Conservation (phyloP, 1,140 invertebrate genomes). For the Cherax destructor region DNA sequence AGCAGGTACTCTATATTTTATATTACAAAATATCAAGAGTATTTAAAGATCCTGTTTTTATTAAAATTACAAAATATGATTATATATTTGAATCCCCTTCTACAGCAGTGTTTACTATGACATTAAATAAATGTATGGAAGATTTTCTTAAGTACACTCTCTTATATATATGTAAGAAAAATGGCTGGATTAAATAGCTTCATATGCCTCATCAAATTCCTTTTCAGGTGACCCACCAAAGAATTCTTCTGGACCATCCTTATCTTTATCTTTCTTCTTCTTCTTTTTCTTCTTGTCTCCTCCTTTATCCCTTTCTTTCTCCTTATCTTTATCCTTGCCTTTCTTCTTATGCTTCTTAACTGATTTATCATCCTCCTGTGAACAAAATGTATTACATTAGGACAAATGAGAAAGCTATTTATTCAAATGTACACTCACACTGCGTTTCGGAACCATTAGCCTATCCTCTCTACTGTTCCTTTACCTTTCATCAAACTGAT, state of each 20-base stretch:
- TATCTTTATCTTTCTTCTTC: slow-evolving; percentile 74
- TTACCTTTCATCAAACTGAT: too few relatives aligned
- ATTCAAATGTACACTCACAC: too few relatives aligned
- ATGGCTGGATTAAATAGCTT: slow-evolving; percentile 63
- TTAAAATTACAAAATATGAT: not conserved
- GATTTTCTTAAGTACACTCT: not conserved
- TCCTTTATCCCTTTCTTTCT: slow-evolving; percentile 77
- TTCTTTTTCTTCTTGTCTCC: slow-evolving; percentile 75
- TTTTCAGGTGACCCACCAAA: slow-evolving; percentile 73
- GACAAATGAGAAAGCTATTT: too few relatives aligned
- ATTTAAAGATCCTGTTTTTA: not conserved
- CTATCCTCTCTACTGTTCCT: too few relatives aligned
- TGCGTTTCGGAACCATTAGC: too few relatives aligned
- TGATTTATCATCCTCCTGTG: slow-evolving; percentile 79
- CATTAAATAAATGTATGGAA: not conserved
- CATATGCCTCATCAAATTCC: slow-evolving; percentile 71
- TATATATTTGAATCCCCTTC: not conserved
- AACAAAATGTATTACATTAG: not conserved
- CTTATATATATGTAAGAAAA: not conserved
- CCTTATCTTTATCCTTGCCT: slow-evolving; percentile 74
- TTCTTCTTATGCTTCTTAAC: slow-evolving; percentile 76
- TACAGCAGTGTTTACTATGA: not conserved
- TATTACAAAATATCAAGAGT: too few relatives aligned
- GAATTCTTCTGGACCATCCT: slow-evolving; percentile 82
- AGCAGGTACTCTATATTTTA: too few relatives aligned